A percentile compares a stretch with the other conserved stretches of the same genome.
Conservation (phyloP, 2,888 invertebrate species). For the Oegoconia quadripuncta region DNA sequence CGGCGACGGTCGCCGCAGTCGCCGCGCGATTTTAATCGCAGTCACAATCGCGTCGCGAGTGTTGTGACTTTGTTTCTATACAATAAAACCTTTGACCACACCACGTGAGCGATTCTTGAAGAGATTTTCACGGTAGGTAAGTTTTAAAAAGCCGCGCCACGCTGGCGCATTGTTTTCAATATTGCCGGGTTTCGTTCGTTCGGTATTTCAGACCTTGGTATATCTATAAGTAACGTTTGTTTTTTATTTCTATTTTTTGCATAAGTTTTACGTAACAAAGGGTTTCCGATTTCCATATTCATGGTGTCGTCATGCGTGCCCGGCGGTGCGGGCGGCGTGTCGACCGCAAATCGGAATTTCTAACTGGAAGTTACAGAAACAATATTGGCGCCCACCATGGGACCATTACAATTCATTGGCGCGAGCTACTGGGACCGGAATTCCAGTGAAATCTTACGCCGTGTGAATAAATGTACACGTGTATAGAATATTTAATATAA, state of each 20-base stretch:
- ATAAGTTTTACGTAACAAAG: constrained; percentile 29
- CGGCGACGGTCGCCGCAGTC: too few relatives aligned
- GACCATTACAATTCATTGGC: not conserved
- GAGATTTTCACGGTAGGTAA: constrained; percentile 48
- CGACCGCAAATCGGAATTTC: constrained; percentile 13
- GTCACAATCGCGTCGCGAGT: constrained; percentile 44
- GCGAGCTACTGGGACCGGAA: too few relatives aligned
- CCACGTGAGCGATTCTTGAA: constrained; percentile 31
- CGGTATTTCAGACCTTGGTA: too few relatives aligned
- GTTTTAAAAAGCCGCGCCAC: not conserved
- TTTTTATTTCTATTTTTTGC: constrained; percentile 18
- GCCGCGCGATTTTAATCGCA: constrained; percentile 11
- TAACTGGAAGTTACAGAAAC: constrained; percentile 9
- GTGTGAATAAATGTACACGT: too few relatives aligned
- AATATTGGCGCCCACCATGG: constrained; percentile 11
- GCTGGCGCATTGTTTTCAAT: not conserved
- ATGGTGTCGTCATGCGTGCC: constrained; percentile 24
- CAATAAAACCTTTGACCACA: constrained; percentile 29
- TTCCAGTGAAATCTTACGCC: too few relatives aligned
- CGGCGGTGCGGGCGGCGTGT: constrained; percentile 3
- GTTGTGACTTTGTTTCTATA: constrained; percentile 34
- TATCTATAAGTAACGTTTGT: not conserved
- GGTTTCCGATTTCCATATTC: constrained; percentile 24
- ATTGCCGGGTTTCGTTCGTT: too few relatives aligned
- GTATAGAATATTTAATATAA: too few relatives aligned